phyloP scores from a whole-genome alignment of 2,113 vertebrate genomes.

The Silurus asotus region DNA sequence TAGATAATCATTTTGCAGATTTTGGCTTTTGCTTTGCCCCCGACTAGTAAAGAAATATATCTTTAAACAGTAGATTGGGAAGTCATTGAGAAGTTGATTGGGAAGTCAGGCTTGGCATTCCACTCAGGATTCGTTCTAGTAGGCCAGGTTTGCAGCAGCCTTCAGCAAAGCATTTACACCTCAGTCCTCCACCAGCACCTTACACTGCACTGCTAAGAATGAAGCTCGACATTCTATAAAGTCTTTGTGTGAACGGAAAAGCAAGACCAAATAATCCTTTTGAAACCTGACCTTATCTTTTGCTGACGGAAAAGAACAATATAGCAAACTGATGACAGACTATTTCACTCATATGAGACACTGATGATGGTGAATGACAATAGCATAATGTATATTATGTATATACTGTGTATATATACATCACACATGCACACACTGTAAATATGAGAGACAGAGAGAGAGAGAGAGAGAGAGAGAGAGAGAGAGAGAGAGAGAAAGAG shows the following conservation, averaged over 20 bases:
- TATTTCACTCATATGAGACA: background rate
- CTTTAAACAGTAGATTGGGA: background rate
- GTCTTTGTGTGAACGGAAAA: background rate
- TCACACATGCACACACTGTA: background rate
- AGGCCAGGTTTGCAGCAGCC: background rate
- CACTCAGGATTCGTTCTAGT: background rate
- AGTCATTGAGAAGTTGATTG: no score
- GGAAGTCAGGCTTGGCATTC: background rate
- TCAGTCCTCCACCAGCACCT: background rate
- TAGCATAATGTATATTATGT: no score
- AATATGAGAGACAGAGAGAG: background rate
- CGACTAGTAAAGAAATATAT: no score
- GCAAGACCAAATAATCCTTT: background rate
- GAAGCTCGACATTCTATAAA: background rate
- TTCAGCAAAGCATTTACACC: background rate
- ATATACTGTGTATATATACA: no score
- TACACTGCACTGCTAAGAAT: background rate
- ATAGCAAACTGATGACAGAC: conserved; percentile 15
- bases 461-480: background rate
- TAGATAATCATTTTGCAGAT: no score
- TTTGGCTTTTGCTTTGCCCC: no score
- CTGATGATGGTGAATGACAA: conserved; percentile 6
- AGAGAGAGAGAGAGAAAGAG: background rate
- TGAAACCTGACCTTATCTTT: background rate
- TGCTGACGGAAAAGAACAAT: background rate